A percentile compares a stretch with the other conserved stretches of the same genome.
These are phyloP conservation scores for Reticulitermes speratus DNA, from an alignment of 1,140 invertebrate species.

Conservation along the genomic window DNA sequence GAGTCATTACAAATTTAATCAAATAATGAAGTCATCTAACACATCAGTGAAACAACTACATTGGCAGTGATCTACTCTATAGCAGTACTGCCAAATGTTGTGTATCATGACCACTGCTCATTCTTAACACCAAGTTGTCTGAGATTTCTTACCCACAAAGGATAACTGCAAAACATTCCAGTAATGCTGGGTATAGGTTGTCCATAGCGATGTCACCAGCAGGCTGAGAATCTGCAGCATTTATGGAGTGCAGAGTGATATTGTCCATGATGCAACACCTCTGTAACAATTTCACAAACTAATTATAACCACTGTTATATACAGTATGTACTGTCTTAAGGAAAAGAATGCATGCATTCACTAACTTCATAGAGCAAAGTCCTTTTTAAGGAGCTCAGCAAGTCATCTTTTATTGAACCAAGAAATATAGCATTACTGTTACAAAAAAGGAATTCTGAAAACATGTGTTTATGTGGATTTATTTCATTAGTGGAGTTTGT, in stretches of 20 bases:
- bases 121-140: no score
- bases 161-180: conserved; percentile 90
- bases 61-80: no score
- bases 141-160: conserved; percentile 69
- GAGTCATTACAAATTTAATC: no score
- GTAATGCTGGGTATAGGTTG: conserved; percentile 83
- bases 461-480: no score
- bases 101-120: no score
- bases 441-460: no score
- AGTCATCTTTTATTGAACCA: neutral
- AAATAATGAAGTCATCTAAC: neutral
- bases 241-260: neutral
- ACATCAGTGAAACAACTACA: no score
- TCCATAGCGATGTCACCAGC: conserved; percentile 54
- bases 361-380: neutral
- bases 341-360: neutral
- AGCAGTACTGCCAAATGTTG: no score
- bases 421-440: no score
- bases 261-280: neutral
- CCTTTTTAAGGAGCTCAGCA: neutral
- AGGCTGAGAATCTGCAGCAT: neutral
- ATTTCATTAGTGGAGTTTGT: no score
- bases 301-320: neutral
- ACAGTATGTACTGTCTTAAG: neutral
- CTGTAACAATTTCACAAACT: neutral